Evolutionary conservation across 2,888 invertebrate genomes (phyloP), one percentile per base, ranked within the genome.

Genomic region (Tiliacea citrago): DNA sequence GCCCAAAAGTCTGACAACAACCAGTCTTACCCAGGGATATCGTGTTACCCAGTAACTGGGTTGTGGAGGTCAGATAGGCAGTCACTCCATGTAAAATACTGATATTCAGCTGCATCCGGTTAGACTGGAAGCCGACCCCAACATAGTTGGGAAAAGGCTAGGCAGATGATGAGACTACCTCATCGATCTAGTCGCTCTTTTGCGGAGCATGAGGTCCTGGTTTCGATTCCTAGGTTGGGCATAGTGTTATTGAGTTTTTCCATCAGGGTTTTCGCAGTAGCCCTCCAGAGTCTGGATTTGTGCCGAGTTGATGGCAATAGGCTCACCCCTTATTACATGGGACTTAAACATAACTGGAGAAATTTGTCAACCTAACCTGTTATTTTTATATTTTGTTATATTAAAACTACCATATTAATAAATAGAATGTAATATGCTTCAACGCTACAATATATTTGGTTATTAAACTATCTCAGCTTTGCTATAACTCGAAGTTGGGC

Each of bases 331-430:
- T 7, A 18, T 62, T 10, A 45, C 24, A 29, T 1, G 45, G 1
- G 2, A 29, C 13, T 29, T 47, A 29, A n/a, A 18, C 10, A 45
- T 35, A 49, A 21, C 29, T 49, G 13, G 9, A 3, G 0, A 51
- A 35, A 35, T 47, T 24, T 63, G 18, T 24, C 7, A 7, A 6
- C 18, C 18, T 24, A 10, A 63, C 10, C 0, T 5, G 13, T 16
- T 9, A 61, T n/a, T 4, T 42, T 42, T 29, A 29, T 29, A 29
- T 29, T 2, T 42, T 24, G 7, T 4, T 62, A 18, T 3, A 6
- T 79, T 73, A 61, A 84, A 83, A 77, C 68, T 79, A 84, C 71
- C 39, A 29, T 51, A 60, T 60, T 68, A 58, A 78, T 73, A 61
- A 51, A 71, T 66, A 57, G 53, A 68, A 73, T 82, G 3, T 29